phyloP scores from a whole-genome alignment of 1,140 invertebrate genomes.

The Pemphigus obesinymphae region DNA sequence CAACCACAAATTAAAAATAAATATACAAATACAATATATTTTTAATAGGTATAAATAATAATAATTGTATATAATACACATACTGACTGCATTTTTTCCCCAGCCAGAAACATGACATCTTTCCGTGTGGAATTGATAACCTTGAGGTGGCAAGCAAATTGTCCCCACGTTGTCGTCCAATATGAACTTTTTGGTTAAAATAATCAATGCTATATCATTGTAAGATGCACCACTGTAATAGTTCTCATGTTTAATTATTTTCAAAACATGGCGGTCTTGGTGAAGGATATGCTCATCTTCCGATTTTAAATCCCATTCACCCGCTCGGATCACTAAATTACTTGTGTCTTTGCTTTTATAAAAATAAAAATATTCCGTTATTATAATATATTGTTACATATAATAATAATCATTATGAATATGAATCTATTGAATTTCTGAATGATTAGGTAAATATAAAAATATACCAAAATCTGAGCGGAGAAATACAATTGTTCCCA shows the following conservation, averaged over 20 bases:
- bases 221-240: constrained; percentile 57
- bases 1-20: too few species aligned
- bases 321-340: constrained; percentile 47
- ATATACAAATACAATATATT: too few species aligned
- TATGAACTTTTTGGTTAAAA: constrained; percentile 57
- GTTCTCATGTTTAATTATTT: constrained; percentile 55
- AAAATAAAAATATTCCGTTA: not conserved
- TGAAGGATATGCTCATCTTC: constrained; percentile 65
- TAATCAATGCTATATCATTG: constrained; percentile 66
- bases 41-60: too few species aligned
- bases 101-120: constrained; percentile 65
- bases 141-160: constrained; percentile 62
- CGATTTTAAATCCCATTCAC: constrained; percentile 67
- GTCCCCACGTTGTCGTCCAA: constrained; percentile 64
- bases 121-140: constrained; percentile 45
- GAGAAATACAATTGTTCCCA: too few species aligned
- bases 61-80: too few species aligned
- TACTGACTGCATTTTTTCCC: constrained; percentile 58
- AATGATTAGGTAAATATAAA: too few species aligned
- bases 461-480: too few species aligned
- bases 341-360: not conserved
- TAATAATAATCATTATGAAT: too few species aligned
- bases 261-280: constrained; percentile 63
- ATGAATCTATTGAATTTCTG: too few species aligned
- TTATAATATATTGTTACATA: too few species aligned